Base-by-base conservation (phyloP, 2,888 invertebrate genomes). In the Andrena praecox region DNA sequence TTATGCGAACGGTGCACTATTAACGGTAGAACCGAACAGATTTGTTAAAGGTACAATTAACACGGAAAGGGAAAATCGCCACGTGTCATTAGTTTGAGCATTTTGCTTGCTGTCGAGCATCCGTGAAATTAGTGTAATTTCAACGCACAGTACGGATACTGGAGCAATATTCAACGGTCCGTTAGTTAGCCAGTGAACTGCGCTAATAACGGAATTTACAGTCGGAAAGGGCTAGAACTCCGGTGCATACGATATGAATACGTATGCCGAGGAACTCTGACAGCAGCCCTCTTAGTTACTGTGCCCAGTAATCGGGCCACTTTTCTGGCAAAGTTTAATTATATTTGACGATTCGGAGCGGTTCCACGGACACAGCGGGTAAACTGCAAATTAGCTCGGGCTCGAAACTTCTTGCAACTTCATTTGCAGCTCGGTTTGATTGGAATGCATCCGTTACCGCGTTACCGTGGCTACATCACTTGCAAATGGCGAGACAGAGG, bases 121-220 rank as follows among this genome's bases (percentile, higher is more conserved):
- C 62, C 68, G 63, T 68, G 35, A 72, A 82, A 81, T 81, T 75
- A 50, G 48, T 33, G 71, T 50, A 67, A 84, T 80, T 66, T 42
- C 63, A 33, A 67, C 71, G 42, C 54, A 60, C 20, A 60, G n/a
- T 33, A 66, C 66, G 77, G 72, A 71, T 77, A 77, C 66, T 24
- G 35, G 70, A 16, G 81, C 78, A 60, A 77, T 79, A 70, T 85
- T 80, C 71, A 76, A 76, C 81, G 87, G 71, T 29, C 69, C 66
- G 87, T 85, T 87, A 80, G 82, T 80, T 76, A 82, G 70, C 74
- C 85, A 75, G 79, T 75, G 87, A 86, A 68, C 82, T 77, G 85
- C 77, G 72, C 69, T 82, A 87, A 87, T 85, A 85, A 76, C 56
- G 59, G 74, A 85, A 82, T 85, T 69, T 63, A 69, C 70, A 85